These are phyloP conservation scores for Aleadryas rufinucha DNA, from an alignment of 2,113 vertebrate species.

Conservation along the genomic window DNA sequence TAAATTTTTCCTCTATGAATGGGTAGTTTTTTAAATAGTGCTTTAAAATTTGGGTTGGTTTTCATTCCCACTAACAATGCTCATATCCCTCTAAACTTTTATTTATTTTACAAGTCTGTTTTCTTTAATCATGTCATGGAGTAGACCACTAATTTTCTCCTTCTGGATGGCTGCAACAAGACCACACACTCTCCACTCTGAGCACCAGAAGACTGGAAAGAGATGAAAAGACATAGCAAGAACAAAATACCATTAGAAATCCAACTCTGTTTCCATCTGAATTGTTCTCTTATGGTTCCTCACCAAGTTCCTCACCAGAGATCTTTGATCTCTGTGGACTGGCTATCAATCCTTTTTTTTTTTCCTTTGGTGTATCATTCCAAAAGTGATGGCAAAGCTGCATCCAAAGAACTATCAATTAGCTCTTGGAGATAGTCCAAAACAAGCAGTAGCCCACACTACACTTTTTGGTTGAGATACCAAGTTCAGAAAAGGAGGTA, in stretches of 20 bases:
- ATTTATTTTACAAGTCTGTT: background rate
- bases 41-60: background rate
- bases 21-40: background rate
- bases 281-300: background rate
- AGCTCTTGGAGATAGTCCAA: background rate
- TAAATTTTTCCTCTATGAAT: background rate
- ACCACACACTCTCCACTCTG: background rate
- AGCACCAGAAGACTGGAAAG: background rate
- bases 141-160: constrained; percentile 18
- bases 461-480: background rate
- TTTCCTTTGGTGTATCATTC: background rate
- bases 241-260: background rate
- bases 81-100: background rate
- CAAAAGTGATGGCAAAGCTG: background rate
- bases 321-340: background rate
- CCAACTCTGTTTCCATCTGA: background rate
- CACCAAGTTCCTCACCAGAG: background rate
- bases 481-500: background rate
- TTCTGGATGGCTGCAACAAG: constrained; percentile 15
- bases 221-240: background rate
- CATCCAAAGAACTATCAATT: background rate
- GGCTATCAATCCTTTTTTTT: background rate
- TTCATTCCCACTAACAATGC: background rate
- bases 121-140: constrained; percentile 23
- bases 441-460: background rate